A percentile compares a stretch with the other conserved stretches of the same genome.
phyloP scores from a whole-genome alignment of 2,888 invertebrate genomes.

The Tridacna gigas region DNA sequence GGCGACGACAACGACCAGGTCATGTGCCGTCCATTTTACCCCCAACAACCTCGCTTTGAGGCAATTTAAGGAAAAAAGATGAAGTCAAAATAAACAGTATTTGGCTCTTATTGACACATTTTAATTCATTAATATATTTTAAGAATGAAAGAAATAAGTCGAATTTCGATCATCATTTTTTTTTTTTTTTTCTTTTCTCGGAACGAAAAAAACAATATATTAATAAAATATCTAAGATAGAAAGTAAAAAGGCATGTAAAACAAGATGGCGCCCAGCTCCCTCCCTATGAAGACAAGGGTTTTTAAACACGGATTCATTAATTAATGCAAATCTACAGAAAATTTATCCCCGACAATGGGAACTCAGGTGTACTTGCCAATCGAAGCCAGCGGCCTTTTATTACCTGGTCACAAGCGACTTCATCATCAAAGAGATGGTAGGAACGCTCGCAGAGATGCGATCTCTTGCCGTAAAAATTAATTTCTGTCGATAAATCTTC shows the following conservation, averaged over 20 bases:
- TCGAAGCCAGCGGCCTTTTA: conserved; percentile 33
- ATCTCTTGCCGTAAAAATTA: conserved; percentile 36
- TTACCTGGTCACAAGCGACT: conserved; percentile 39
- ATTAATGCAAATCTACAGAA: conserved; percentile 43
- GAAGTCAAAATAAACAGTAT: too few relatives aligned
- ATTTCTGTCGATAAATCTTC: conserved; percentile 48
- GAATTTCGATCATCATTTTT: neutral
- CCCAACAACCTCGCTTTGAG: neutral
- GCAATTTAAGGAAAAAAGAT: too few relatives aligned
- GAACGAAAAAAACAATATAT: neutral
- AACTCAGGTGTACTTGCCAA: conserved; percentile 34
- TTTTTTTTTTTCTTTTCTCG: neutral
- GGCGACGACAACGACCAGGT: conserved; percentile 4
- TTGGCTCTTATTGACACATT: too few relatives aligned
- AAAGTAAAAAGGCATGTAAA: too few relatives aligned
- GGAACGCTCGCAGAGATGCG: conserved; percentile 28
- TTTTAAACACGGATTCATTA: conserved; percentile 33
- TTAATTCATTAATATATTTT: too few relatives aligned
- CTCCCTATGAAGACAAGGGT: neutral
- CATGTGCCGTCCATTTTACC: conserved; percentile 3
- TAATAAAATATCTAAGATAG: too few relatives aligned
- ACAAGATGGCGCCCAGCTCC: too few relatives aligned
- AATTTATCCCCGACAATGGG: conserved; percentile 35
- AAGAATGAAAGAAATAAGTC: too few relatives aligned
- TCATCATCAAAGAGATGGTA: conserved; percentile 35